Base-by-base conservation (phyloP, 2,113 vertebrate genomes). In the Melanocharis versteri region DNA sequence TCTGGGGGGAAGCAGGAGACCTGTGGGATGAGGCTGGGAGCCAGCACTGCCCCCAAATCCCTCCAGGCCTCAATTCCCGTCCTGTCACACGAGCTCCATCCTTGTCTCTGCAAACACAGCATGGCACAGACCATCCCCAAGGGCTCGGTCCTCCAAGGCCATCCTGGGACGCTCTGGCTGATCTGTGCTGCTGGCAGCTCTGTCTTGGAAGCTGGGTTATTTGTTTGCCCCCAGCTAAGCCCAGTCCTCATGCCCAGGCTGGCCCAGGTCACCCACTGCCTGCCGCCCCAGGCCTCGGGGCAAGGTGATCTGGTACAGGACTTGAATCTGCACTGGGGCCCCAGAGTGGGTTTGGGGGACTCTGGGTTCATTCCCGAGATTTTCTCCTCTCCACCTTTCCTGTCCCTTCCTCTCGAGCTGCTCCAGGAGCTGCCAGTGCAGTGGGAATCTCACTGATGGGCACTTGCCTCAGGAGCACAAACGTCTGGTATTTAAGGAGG, bases 361-460 rank as follows among this genome's bases (percentile, higher is more conserved):
- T 45, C 13, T 23, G 51, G 14, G 15, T 10, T 26, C 2, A 6
- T 42, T 62, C 2, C 0, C 0, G 1, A 50, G 35, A 6, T 47
- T 68, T 80, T 42, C 20, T 53, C 4, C 53, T 56, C n/a, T 65
- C 47, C 1, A 9, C 16, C 6, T 58, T 53, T 40, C 39, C 45
- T 22, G 8, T 47, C 47, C 22, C 21, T 69, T 62, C 39, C 68
- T 86, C 24, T 22, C 1, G 0, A 23, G 5, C 9, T 60, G 57
- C 40, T 61, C 23, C 51, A 51, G 4, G 3, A 68, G 24, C 39
- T 37, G 60, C 31, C 3, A 6, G n/a, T 28, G 76, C 44, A 54
- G 47, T 1, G 2, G 13, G 53, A 62, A 37, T 86, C 14, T 66
- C 78, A 4, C 70, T 69, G 35, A 45, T 72, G 90, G 81, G 13